Conservation (phyloP, 2,797 vertebrate genomes). For the Danio albolineatus region DNA sequence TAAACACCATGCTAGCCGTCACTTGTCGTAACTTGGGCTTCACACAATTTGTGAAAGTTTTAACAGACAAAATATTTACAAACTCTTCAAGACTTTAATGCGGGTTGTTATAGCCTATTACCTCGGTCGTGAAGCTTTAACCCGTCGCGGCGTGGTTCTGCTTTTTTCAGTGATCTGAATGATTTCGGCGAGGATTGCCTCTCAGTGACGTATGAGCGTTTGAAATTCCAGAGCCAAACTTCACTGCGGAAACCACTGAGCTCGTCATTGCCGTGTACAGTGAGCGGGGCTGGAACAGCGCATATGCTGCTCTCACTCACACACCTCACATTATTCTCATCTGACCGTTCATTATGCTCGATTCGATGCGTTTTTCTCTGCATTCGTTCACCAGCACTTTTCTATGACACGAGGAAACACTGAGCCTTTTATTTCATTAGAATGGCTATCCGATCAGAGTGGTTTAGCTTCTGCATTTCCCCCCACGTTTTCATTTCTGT, state of each 20-base stretch:
- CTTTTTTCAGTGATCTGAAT: conserved; percentile 40
- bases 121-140: conserved; percentile 35
- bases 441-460: background rate
- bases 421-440: background rate
- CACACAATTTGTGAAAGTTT: background rate
- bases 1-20: background rate
- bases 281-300: background rate
- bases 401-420: background rate
- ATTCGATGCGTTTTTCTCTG: background rate
- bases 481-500: background rate
- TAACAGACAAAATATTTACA: conserved; percentile 58
- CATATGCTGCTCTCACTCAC: background rate
- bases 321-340: background rate
- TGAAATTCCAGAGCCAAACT: conserved; percentile 56
- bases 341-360: background rate
- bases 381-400: background rate
- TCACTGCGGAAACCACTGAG: conserved; percentile 50
- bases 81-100: background rate
- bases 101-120: conserved; percentile 3
- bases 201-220: conserved; percentile 59
- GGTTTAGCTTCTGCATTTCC: too few relatives aligned
- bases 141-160: conserved; percentile 37
- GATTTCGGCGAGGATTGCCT: conserved; percentile 57
- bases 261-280: background rate
- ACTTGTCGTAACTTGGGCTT: conserved; percentile 7